Percentiles rank a stretch among this genome's conserved stretches.
Conservation (phyloP, 1,140 invertebrate genomes). For the Mizuhopecten yessoensis region DNA sequence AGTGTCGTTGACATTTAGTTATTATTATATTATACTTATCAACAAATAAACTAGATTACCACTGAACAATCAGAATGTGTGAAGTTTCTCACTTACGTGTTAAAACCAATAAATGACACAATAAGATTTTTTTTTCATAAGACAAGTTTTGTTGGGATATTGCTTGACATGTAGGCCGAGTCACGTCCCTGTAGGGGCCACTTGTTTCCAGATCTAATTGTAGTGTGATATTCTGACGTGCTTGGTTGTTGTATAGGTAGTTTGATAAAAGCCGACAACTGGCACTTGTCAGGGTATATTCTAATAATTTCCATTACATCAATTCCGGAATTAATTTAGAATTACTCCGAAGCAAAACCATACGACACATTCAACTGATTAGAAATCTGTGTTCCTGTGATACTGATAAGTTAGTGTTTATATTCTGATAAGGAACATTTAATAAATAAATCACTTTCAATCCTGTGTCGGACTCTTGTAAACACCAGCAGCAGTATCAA, state of each 20-base stretch:
- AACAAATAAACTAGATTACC: not conserved
- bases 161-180: not conserved
- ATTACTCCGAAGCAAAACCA: not conserved
- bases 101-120: conserved; percentile 12
- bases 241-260: not conserved
- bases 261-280: conserved; percentile 5
- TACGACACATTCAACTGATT: not conserved
- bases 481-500: not conserved
- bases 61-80: not conserved
- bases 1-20: too few relatives aligned
- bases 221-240: too few relatives aligned
- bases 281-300: not conserved
- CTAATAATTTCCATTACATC: conserved; percentile 27
- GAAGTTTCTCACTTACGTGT: conserved; percentile 28
- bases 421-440: conserved; percentile 21
- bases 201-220: not conserved
- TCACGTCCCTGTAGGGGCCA: too few relatives aligned
- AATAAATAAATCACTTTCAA: conserved; percentile 35
- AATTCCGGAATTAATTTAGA: conserved; percentile 29
- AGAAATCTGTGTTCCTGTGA: not conserved
- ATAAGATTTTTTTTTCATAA: not conserved
- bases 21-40: too few relatives aligned
- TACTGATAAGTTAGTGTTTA: conserved; percentile 17
- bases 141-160: not conserved
- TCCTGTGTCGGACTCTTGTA: not conserved